Evolutionary conservation across 2,113 vertebrate species (phyloP).

Genomic region (Coptodon bakossiorum): DNA sequence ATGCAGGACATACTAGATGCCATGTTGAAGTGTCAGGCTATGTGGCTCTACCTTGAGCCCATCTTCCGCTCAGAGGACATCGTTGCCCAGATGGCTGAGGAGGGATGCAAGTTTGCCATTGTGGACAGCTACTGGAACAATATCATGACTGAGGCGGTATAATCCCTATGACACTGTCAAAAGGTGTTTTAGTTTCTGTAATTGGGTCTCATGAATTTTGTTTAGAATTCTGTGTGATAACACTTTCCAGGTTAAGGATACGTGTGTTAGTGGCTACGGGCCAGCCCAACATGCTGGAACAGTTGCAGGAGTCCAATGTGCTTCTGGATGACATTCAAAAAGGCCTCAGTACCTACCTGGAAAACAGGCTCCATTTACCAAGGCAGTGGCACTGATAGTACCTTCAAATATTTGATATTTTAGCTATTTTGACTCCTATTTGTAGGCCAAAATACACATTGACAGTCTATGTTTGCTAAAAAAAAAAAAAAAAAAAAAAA

Average conservation of each 20-base stretch:
- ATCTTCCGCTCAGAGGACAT: slow-evolving; percentile 95
- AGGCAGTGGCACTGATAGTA: slow-evolving; percentile 52
- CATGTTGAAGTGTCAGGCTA: slow-evolving; percentile 84
- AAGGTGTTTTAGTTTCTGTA: neutral
- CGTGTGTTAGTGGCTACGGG: slow-evolving; percentile 74
- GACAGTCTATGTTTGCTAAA: neutral
- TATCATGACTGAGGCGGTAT: slow-evolving; percentile 79
- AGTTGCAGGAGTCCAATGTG: slow-evolving; percentile 80
- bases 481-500: no score
- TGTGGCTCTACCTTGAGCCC: slow-evolving; percentile 89
- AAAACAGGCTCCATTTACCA: slow-evolving; percentile 89
- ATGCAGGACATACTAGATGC: slow-evolving; percentile 85
- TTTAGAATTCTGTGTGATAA: neutral
- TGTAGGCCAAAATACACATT: neutral
- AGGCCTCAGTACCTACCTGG: slow-evolving; percentile 85
- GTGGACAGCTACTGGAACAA: slow-evolving; percentile 85
- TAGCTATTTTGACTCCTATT: neutral
- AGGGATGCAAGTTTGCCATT: slow-evolving; percentile 82
- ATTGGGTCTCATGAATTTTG: neutral
- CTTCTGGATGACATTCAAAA: slow-evolving; percentile 87
- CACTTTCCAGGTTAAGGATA: slow-evolving; percentile 57
- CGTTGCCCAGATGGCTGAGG: slow-evolving; percentile 90
- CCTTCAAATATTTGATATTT: neutral
- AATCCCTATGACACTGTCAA: neutral
- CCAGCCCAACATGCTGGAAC: slow-evolving; percentile 75